Evolutionary conservation across 2,113 vertebrate species (phyloP).

Genomic region (Hystrix cristata): DNA sequence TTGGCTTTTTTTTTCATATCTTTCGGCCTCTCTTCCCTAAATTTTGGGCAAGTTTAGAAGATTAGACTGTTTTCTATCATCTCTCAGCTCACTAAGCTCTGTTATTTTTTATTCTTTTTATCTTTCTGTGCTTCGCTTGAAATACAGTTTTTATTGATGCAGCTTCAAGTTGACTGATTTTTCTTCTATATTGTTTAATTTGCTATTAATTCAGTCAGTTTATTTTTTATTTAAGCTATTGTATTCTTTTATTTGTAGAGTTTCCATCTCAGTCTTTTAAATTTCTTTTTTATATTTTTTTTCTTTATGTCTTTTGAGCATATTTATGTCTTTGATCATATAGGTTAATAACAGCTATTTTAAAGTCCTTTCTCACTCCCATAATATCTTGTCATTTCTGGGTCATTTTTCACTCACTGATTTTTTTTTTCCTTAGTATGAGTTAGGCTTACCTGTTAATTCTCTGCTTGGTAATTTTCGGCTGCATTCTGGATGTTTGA

Average conservation of each 20-base stretch:
- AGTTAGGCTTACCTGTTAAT: background rate
- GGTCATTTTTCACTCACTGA: background rate
- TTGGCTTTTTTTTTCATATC: background rate
- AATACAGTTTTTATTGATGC: background rate
- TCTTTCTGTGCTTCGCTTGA: background rate
- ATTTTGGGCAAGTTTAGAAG: background rate
- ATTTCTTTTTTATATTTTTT: constrained; percentile 34
- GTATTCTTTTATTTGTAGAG: background rate
- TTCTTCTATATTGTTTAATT: background rate
- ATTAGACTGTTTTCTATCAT: background rate
- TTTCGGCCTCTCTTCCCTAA: background rate
- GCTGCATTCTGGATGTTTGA: background rate
- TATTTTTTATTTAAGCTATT: constrained; percentile 43
- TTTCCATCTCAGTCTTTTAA: background rate
- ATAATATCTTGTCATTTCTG: background rate
- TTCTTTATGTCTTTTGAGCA: background rate
- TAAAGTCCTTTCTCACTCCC: background rate
- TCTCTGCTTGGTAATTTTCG: background rate
- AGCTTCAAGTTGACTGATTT: background rate
- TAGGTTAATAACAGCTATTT: constrained; percentile 8
- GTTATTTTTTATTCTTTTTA: background rate
- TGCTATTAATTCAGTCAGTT: background rate
- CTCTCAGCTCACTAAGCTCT: background rate
- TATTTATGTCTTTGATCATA: background rate
- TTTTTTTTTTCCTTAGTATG: background rate